A percentile compares a stretch with the other conserved stretches of the same genome.
These are phyloP conservation scores for Castor canadensis DNA, from an alignment of 2,113 vertebrate species.

Conservation along the genomic window DNA sequence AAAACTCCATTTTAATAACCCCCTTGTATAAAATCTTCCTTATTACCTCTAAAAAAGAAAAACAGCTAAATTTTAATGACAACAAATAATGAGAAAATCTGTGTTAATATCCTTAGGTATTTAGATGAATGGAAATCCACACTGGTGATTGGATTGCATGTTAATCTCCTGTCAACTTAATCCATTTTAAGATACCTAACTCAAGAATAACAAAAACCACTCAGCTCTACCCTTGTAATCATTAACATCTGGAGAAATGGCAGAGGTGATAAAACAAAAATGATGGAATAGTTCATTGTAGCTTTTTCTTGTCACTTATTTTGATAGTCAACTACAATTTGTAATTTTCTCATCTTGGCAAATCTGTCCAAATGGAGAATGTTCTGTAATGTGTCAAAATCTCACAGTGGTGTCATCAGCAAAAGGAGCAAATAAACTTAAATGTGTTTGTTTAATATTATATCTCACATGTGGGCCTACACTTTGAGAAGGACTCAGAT, in stretches of 20 bases:
- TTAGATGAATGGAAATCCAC: background rate
- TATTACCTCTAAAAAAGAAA: background rate
- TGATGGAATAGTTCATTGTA: background rate
- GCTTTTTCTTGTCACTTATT: slow-evolving; percentile 41
- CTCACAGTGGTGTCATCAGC: background rate
- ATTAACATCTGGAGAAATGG: slow-evolving; percentile 45
- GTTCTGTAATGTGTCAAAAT: slow-evolving; percentile 13
- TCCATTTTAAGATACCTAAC: slow-evolving; percentile 36
- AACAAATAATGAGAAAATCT: slow-evolving; percentile 24
- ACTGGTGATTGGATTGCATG: background rate
- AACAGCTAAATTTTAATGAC: background rate
- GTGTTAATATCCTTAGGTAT: slow-evolving; percentile 33
- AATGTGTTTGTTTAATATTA: background rate
- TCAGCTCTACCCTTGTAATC: background rate
- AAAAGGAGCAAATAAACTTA: background rate
- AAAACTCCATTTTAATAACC: background rate
- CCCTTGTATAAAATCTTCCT: background rate
- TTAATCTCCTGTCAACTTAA: slow-evolving; percentile 42
- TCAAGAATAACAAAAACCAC: slow-evolving; percentile 55
- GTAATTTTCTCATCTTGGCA: slow-evolving; percentile 21
- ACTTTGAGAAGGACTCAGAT: background rate
- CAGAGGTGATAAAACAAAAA: slow-evolving; percentile 12
- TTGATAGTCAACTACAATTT: slow-evolving; percentile 14
- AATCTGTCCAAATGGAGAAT: slow-evolving; percentile 13
- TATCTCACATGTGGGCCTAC: background rate